Evolutionary conservation across 2,888 invertebrate genomes (phyloP), one percentile per base, ranked within the genome.

Genomic region (Spodoptera littoralis): DNA sequence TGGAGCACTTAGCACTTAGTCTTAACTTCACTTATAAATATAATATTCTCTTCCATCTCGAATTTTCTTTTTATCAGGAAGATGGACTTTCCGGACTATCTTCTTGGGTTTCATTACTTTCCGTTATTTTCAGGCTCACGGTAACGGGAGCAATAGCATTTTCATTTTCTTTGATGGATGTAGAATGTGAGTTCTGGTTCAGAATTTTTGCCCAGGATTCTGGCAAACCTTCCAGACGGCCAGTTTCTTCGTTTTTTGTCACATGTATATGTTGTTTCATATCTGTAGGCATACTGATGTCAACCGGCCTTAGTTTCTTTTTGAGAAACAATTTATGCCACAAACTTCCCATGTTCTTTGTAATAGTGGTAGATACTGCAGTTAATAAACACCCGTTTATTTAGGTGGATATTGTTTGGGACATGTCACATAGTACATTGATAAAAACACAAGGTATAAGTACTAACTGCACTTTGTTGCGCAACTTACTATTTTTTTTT

Each of bases 121-220:
- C 13, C n/a, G 0, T 2, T 9, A 11, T 27, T 12, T 44, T 44
- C 46, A 65, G 47, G 1, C 50, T 52, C 0, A 45, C 96, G 18
- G 99, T 98, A 84, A 98, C 97, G 56, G 98, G 96, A 0, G 98
- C 98, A 42, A 98, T 98, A 1, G 98, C 98, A 92, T 98, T 97
- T 81, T 98, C 96, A 86, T 97, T 96, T 90, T 98, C 98, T 87
- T 98, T 98, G 49, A 96, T 97, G 80, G 97, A 96, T 42, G 97
- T 97, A 73, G 98, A 97, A 87, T 98, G 97, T 11, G 97, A 96
- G 81, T 97, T 96, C 77, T 98, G 94, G 18, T 18, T 18, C 18
- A 18, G 1, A 18, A 18, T 18, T 49, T 96, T 94, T 56, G 96
- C 92, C 98, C 98, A 98, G 27, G 97, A 96, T 30, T 96, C 95